Conservation (phyloP, 2,888 invertebrate species). For the Hypselothyrea guttata region DNA sequence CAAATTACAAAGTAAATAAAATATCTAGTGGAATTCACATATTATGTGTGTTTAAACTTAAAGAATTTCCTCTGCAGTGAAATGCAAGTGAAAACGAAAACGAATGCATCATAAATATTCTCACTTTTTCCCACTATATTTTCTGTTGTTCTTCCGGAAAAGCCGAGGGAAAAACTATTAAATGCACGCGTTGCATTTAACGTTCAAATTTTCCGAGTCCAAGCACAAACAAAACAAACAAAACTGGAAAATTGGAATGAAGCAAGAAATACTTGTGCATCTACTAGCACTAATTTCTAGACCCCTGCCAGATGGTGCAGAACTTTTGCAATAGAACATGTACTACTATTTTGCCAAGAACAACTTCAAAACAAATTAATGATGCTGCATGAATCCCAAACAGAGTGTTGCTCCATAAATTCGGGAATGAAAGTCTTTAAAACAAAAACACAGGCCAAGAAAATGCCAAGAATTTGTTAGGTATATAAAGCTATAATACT, state of each 20-base stretch:
- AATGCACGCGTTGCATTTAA: conserved; percentile 67
- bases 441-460: neutral
- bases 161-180: conserved; percentile 50
- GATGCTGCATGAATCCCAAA: conserved; percentile 40
- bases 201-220: conserved; percentile 15
- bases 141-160: conserved; percentile 25
- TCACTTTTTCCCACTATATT: conserved; percentile 15
- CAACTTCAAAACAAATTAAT: conserved; percentile 46
- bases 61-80: conserved; percentile 32
- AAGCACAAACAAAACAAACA: conserved; percentile 35
- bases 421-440: neutral
- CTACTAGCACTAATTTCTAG: conserved; percentile 17
- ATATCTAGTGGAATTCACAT: too few species aligned
- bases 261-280: conserved; percentile 21
- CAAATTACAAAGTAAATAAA: too few species aligned
- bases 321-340: conserved; percentile 33
- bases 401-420: conserved; percentile 24
- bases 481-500: too few species aligned
- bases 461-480: neutral
- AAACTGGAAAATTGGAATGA: conserved; percentile 5
- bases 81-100: conserved; percentile 19
- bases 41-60: conserved; percentile 10
- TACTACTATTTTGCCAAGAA: conserved; percentile 28
- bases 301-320: conserved; percentile 53
- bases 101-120: conserved; percentile 56